A percentile compares a stretch with the other conserved stretches of the same genome.
Evolutionary conservation across 2,113 vertebrate species (phyloP).

Genomic region (Delphinapterus leucas): DNA sequence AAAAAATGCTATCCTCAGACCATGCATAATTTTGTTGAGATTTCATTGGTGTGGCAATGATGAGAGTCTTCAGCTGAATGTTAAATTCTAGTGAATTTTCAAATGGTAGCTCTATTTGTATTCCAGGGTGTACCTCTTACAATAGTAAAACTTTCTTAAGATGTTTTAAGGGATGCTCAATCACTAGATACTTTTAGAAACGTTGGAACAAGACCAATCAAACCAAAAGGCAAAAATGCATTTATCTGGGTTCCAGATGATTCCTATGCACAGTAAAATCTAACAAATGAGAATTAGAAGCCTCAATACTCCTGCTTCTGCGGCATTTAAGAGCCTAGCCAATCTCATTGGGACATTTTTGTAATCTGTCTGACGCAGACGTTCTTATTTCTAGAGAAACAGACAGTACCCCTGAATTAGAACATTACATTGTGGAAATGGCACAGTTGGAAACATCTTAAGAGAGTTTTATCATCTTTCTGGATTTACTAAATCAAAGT

Average conservation of each 20-base stretch:
- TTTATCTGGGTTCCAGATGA: constrained; percentile 32
- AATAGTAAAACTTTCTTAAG: constrained; percentile 59
- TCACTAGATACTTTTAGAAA: neutral
- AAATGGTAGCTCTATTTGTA: neutral
- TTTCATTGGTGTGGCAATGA: constrained; percentile 17
- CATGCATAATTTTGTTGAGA: neutral
- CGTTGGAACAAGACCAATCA: neutral
- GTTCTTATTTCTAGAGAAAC: constrained; percentile 31
- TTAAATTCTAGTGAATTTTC: constrained; percentile 18
- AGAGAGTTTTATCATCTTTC: constrained; percentile 60
- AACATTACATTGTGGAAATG: neutral
- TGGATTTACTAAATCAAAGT: constrained; percentile 55
- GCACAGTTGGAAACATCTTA: constrained; percentile 53
- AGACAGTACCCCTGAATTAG: neutral
- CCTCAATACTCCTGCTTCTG: neutral
- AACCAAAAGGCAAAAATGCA: neutral
- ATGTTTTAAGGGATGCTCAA: constrained; percentile 47
- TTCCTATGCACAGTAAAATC: neutral
- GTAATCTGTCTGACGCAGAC: neutral
- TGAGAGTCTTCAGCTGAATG: neutral
- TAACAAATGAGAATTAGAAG: neutral
- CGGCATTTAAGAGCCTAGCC: neutral
- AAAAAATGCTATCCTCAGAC: neutral
- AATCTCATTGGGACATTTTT: neutral
- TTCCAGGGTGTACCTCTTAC: neutral